Evolutionary conservation across 1,140 invertebrate species (phyloP), one percentile per base, ranked within the genome.

Genomic region (Diabrotica virgifera): DNA sequence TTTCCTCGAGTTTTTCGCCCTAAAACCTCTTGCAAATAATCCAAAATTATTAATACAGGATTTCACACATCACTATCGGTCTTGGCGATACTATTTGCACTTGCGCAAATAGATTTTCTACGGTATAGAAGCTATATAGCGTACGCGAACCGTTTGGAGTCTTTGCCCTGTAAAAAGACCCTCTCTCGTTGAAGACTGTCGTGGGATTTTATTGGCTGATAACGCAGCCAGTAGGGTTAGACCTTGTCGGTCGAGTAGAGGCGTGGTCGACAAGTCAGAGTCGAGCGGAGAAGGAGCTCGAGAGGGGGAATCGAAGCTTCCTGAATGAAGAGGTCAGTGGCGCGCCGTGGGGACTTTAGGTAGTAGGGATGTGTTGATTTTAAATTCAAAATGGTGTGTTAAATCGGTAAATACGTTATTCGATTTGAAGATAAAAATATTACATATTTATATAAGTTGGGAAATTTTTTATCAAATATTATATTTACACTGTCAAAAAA

Each of bases 111-210:
- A 53, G 24, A 12, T 67, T 70, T 70, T 64, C 52, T 50, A 10
- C 59, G 63, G 35, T 68, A 53, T 52, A 66, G 59, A 60, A 63
- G 63, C 66, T 66, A 63, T 55, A 61, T 68, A 68, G 13, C 66
- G 36, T 63, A 70, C 69, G 66, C 69, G 68, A 70, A 62, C 60
- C 52, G 60, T 66, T 67, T 65, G 64, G 66, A 71, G 67, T 73
- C 70, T 71, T 73, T 73, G 69, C 70, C 71, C 69, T 69, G 65
- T 71, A 73, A 73, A 69, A 71, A 66, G 70, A 73, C 71, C 71
- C 71, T 73, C 71, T 73, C 69, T 70, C 65, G 65, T 35, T 59
- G 65, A 69, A 66, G 70, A 66, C 61, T 66, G 56, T 36, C 60
- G 38, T 35, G 50, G n/a, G 56, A 65, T 65, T 65, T 69, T 59